Conservation (phyloP, 2,113 vertebrate genomes). For the Solenodon paradoxus region DNA sequence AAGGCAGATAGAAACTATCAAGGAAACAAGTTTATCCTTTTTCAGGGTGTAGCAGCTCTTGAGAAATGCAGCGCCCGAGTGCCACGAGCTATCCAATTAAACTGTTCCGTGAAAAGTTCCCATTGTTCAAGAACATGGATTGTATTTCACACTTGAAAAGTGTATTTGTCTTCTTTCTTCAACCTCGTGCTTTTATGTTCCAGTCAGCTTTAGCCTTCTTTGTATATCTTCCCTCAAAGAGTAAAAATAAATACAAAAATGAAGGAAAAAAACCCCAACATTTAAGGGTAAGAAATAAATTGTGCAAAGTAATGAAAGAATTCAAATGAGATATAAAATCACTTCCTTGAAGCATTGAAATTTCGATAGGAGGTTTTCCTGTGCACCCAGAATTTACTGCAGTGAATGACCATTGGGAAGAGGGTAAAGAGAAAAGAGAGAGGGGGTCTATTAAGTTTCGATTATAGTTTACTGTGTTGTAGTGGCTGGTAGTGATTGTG, state of each 20-base stretch:
- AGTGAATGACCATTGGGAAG: neutral
- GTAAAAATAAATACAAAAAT: constrained; percentile 43
- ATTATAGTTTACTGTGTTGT: neutral
- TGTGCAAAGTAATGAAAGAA: neutral
- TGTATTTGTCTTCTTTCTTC: constrained; percentile 27
- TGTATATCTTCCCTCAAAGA: neutral
- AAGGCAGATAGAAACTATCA: neutral
- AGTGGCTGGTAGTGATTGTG: neutral
- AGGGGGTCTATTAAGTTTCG: neutral
- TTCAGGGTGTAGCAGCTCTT: neutral
- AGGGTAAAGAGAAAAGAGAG: neutral
- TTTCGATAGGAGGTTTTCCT: neutral
- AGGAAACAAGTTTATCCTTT: constrained; percentile 25
- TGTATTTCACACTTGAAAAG: constrained; percentile 49
- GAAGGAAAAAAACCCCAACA: neutral
- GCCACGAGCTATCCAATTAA: constrained; percentile 47
- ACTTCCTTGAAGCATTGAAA: neutral
- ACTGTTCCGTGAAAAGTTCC: constrained; percentile 19
- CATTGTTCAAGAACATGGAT: neutral
- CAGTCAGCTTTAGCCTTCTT: constrained; percentile 14
- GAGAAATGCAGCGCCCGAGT: neutral
- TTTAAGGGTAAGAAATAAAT: constrained; percentile 46
- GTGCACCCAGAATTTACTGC: neutral
- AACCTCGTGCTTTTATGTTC: constrained; percentile 39
- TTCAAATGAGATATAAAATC: neutral